These are phyloP conservation scores for Spodoptera exigua DNA, from an alignment of 2,888 invertebrate genomes.

Conservation along the genomic window DNA sequence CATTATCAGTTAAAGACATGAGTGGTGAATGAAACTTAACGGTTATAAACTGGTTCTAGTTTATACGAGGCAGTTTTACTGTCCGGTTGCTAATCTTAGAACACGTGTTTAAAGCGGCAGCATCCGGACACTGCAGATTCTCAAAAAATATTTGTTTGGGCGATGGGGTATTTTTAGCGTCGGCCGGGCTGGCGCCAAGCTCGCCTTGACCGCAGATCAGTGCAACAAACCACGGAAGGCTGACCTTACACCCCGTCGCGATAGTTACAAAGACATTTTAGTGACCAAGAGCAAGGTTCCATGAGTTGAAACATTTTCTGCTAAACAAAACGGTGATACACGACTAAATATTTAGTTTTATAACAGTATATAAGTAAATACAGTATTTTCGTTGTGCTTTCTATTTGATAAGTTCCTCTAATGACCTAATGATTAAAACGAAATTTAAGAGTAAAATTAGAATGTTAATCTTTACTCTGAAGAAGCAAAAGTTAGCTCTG, in stretches of 20 bases:
- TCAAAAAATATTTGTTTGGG: slow-evolving; percentile 66
- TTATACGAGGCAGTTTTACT: slow-evolving; percentile 16
- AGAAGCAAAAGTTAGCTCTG: slow-evolving; percentile 63
- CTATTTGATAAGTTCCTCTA: slow-evolving; percentile 15
- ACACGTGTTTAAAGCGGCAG: slow-evolving; percentile 53
- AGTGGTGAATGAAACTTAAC: slow-evolving; percentile 47
- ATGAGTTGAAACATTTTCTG: slow-evolving; percentile 20
- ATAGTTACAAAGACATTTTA: slow-evolving; percentile 20
- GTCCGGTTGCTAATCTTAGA: slow-evolving; percentile 37
- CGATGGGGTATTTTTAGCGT: slow-evolving; percentile 75
- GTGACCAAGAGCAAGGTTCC: slow-evolving; percentile 30
- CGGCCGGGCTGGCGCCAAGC: slow-evolving; percentile 71
- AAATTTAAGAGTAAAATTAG: slow-evolving; percentile 57
- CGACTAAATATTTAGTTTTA: neutral
- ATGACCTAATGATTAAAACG: slow-evolving; percentile 53
- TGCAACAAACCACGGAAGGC: slow-evolving; percentile 73
- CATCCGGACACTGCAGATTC: slow-evolving; percentile 68
- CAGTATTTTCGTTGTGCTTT: slow-evolving; percentile 2
- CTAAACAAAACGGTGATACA: neutral
- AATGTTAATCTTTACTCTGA: slow-evolving; percentile 60
- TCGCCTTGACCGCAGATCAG: slow-evolving; percentile 82
- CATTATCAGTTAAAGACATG: slow-evolving; percentile 29
- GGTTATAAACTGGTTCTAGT: slow-evolving; percentile 35
- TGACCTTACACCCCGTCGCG: slow-evolving; percentile 68
- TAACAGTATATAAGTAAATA: neutral